These are phyloP conservation scores for Bombycilla garrulus DNA, from an alignment of 2,113 vertebrate genomes.

Conservation along the genomic window DNA sequence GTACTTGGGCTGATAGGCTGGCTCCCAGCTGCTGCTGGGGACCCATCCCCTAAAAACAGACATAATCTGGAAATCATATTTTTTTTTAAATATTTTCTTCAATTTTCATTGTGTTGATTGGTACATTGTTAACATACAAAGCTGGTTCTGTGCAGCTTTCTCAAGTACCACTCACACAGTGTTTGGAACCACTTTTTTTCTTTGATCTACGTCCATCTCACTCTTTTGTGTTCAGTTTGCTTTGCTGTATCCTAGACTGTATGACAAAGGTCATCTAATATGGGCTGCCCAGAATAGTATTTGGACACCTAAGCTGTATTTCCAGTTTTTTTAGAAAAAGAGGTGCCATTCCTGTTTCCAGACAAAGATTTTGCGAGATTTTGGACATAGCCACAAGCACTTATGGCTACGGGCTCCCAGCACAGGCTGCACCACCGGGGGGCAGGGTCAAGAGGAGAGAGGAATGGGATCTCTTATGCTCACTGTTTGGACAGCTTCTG, in stretches of 20 bases:
- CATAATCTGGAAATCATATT: background rate
- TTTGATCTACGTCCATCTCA: background rate
- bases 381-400: background rate
- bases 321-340: background rate
- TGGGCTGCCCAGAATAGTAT: background rate
- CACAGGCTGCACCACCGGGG: background rate
- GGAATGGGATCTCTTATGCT: background rate
- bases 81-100: background rate
- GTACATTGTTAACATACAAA: background rate
- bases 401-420: background rate
- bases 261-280: background rate
- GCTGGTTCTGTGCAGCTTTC: background rate
- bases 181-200: background rate
- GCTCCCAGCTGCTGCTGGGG: background rate
- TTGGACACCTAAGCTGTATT: background rate
- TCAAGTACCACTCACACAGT: background rate
- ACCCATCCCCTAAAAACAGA: background rate
- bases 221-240: background rate
- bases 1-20: background rate
- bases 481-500: background rate
- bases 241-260: background rate
- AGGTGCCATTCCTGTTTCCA: background rate
- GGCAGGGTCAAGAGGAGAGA: fast-evolving
- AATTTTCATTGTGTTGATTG: background rate
- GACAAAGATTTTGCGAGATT: background rate